Base-by-base conservation (phyloP, 1,140 invertebrate species). In the Prorops nasuta region DNA sequence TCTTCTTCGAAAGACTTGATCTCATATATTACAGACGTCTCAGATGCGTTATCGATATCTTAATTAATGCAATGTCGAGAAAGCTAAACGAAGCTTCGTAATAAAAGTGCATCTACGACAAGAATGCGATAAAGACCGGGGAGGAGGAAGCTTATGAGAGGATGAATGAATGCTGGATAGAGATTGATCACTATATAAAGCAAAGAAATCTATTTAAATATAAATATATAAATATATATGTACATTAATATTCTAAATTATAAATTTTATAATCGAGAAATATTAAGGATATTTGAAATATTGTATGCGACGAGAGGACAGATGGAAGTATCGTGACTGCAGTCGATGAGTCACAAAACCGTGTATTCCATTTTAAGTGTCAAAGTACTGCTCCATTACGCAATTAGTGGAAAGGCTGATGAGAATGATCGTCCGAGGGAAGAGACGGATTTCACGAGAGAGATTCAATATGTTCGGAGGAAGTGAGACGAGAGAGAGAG, bases 21-120 rank as follows among this genome's bases (percentile, higher is more conserved):
- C 60, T 63, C 60, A 63, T 58, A 58, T 48, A 46, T 58, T 63
- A 50, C 52, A 56, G 38, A 56, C 43, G 48, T 61, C 54, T 53
- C 45, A 35, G 46, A 55, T 44, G 46, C 44, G 58, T 40, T 31
- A 44, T 28, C 31, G 44, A 51, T 45, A 49, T 54, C 47, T 57
- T 56, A 39, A 45, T 56, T 56, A 57, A 60, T 51, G 47, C 19
- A 37, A 49, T 51, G 36, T 48, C 21, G 51, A 18, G 42, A 15
- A n/a, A 40, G 36, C 12, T 49, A 8, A 17, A 49, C n/a, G 46
- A 49, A 14, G 10, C 14, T 21, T 21, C 12, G 36, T 22, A 36
- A 48, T 14, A 20, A 15, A 24, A 47, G 37, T 17, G 44, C 35
- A 53, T 18, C 38, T 32, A 48, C 44, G 38, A 44, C 20, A 40